Conservation (phyloP, 2,888 invertebrate species). For the Thysanoteuthis rhombus region DNA sequence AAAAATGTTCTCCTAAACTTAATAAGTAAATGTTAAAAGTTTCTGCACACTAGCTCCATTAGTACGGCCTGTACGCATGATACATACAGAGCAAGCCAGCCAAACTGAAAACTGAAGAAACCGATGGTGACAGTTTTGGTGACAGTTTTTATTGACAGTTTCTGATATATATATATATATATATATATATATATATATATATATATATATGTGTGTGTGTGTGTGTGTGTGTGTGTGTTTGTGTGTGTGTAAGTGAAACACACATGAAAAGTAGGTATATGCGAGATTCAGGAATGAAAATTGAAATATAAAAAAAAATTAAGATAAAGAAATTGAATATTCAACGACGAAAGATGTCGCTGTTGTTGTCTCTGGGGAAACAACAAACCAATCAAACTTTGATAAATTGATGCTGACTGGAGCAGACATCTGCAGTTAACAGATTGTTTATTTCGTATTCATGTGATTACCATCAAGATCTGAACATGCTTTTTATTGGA, state of each 20-base stretch:
- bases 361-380: background rate
- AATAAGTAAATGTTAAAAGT: too few species aligned
- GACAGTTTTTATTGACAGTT: too few species aligned
- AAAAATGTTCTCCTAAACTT: too few species aligned
- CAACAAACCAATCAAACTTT: background rate
- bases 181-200: background rate
- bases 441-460: background rate
- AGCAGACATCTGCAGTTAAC: background rate
- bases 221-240: background rate
- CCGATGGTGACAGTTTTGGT: too few species aligned
- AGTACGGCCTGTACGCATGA: too few species aligned
- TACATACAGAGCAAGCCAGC: too few species aligned
- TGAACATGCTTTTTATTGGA: background rate
- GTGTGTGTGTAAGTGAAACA: background rate
- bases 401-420: background rate
- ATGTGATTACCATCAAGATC: background rate
- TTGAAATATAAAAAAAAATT: background rate
- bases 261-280: too few species aligned
- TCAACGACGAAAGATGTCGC: rapidly evolving
- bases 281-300: too few species aligned
- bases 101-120: too few species aligned
- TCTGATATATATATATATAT: too few species aligned
- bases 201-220: background rate
- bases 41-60: too few species aligned
- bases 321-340: background rate